Percentiles rank a stretch among this genome's conserved stretches.
Evolutionary conservation across 1,140 invertebrate species (phyloP).

Genomic region (Euwallacea similis): DNA sequence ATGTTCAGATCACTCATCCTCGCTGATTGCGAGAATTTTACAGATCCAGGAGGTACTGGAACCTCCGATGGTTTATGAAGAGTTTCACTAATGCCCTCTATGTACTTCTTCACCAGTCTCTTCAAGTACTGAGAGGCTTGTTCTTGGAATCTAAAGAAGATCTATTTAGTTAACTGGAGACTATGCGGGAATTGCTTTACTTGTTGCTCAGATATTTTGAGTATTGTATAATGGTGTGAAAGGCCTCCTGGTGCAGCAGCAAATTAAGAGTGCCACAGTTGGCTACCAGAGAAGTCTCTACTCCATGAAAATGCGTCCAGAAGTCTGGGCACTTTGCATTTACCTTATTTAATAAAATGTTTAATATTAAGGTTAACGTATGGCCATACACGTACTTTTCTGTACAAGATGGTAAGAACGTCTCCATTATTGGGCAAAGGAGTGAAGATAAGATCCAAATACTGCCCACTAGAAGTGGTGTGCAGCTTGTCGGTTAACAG

Average conservation of each 20-base stretch:
- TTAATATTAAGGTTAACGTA: not conserved
- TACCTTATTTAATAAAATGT: constrained; percentile 58
- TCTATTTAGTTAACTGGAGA: not conserved
- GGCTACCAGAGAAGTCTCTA: constrained; percentile 75
- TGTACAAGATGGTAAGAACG: constrained; percentile 72
- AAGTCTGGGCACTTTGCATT: constrained; percentile 82
- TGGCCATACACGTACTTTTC: constrained; percentile 62
- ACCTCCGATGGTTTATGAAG: constrained; percentile 57
- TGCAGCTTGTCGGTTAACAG: constrained; percentile 82
- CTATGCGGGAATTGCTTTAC: constrained; percentile 45
- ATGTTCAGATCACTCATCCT: constrained; percentile 65
- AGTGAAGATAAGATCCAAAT: constrained; percentile 71
- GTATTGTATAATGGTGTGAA: constrained; percentile 71
- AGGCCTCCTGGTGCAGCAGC: constrained; percentile 71
- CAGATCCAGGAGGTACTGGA: constrained; percentile 73
- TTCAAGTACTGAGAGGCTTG: constrained; percentile 36
- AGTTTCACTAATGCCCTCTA: constrained; percentile 29
- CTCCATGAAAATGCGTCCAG: constrained; percentile 76
- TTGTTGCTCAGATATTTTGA: constrained; percentile 57
- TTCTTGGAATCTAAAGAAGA: constrained; percentile 37
- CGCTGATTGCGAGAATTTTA: constrained; percentile 76
- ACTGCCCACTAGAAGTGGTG: constrained; percentile 72
- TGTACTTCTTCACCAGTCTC: constrained; percentile 7
- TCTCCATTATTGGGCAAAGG: constrained; percentile 61
- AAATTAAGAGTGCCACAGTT: constrained; percentile 67